Evolutionary conservation across 2,888 invertebrate genomes (phyloP), one percentile per base, ranked within the genome.

Genomic region (Rapana venosa): DNA sequence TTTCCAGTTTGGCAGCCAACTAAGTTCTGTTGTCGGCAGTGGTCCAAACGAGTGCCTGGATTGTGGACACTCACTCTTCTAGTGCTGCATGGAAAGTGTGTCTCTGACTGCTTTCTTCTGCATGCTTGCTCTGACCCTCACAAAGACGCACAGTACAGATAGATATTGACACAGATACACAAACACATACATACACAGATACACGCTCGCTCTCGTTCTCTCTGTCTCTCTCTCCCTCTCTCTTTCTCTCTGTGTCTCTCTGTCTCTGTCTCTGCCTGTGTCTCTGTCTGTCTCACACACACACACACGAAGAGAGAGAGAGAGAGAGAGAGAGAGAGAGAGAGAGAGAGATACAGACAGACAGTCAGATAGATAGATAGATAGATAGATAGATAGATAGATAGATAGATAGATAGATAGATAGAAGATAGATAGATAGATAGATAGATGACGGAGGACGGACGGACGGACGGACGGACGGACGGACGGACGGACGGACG

Each of bases 181-280:
- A n/a, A n/a, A n/a, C n/a, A n/a, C 8, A 47, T 47, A 47, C 47
- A 47, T 47, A 47, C 47, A 47, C 4, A 47, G 47, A 47, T 47
- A 47, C 47, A 47, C 47, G 47, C 47, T 47, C 47, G 2, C 26
- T 74, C 74, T 74, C 22, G 1, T n/a, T 74, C n/a, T 74, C 74
- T 74, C 26, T 74, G n/a, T 74, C 26, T n/a, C 26, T n/a, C n/a
- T 74, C 47, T n/a, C n/a, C n/a, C 74, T 74, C 74, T 74, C 26
- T 74, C 74, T 74, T n/a, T 74, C 74, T 74, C 26, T 74, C 74
- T 74, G n/a, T 74, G n/a, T 74, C 74, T 74, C 74, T 74, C 74
- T 74, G 4, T 47, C 47, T 47, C 17, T 61, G 6, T 61, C 17
- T 61, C 61, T 61, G 6, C 13, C 61, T 61, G 6, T 15, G 6